Evolutionary conservation across 2,113 vertebrate genomes (phyloP).

Genomic region (Chinchilla lanigera): DNA sequence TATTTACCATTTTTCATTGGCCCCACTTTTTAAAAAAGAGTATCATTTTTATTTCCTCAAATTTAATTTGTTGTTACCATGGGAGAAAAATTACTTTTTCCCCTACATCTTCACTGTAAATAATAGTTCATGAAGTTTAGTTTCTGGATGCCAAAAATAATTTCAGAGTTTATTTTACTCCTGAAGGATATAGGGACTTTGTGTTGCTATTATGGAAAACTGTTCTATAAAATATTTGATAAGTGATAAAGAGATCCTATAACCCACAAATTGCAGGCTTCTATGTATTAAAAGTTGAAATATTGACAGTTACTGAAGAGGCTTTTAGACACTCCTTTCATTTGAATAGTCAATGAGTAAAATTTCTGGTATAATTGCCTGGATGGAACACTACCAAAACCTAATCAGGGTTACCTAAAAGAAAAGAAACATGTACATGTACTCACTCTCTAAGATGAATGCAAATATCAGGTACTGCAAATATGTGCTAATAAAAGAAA

Average conservation of each 20-base stretch:
- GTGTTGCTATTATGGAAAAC: not conserved
- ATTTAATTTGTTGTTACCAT: not conserved
- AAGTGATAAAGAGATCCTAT: not conserved
- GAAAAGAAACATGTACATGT: not conserved
- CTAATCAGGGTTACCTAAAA: not conserved
- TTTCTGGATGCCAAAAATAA: not conserved
- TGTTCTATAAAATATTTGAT: not conserved
- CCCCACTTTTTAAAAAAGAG: too few species aligned
- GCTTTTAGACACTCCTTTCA: not conserved
- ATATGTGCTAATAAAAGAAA: not conserved
- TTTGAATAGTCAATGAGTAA: not conserved
- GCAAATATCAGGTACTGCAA: not conserved
- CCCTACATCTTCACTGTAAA: not conserved
- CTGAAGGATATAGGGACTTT: not conserved
- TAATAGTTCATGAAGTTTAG: not conserved
- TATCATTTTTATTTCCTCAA: not conserved
- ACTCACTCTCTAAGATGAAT: not conserved
- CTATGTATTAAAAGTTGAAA: not conserved
- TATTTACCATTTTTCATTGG: not conserved
- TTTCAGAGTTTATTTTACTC: not conserved
- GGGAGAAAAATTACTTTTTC: not conserved
- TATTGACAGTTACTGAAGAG: not conserved
- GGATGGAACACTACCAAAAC: not conserved
- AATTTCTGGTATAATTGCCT: not conserved
- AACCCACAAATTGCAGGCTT: not conserved